Percentiles rank a stretch among this genome's conserved stretches.
These are phyloP conservation scores for Diuraphis noxia DNA, from an alignment of 1,140 invertebrate species.

Conservation along the genomic window DNA sequence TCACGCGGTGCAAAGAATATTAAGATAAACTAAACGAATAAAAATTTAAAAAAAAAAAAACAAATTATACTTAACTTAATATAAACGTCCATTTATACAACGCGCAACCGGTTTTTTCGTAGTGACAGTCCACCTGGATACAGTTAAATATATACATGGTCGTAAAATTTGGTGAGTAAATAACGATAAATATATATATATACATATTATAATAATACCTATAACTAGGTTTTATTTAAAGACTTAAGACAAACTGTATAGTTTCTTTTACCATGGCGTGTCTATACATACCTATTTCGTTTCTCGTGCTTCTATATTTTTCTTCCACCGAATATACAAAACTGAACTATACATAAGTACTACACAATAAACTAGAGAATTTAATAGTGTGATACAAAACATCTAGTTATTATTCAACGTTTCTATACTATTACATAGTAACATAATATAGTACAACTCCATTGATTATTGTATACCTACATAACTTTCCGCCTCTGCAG, in stretches of 20 bases:
- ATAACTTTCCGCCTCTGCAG: background rate
- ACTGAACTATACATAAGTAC: background rate
- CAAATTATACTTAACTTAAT: background rate
- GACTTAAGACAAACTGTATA: no score
- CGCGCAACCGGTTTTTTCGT: background rate
- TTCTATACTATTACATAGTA: background rate
- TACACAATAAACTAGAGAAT: background rate
- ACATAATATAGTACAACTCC: background rate
- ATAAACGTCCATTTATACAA: background rate
- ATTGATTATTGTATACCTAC: background rate
- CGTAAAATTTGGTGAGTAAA: slow-evolving; percentile 35
- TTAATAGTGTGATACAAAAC: background rate
- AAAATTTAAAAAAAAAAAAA: background rate
- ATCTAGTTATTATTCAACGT: background rate
- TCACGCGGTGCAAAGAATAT: background rate
- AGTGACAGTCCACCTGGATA: background rate
- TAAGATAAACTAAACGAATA: background rate
- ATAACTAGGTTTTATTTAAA: no score
- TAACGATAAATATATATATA: background rate
- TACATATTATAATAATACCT: no score
- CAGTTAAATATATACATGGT: slow-evolving; percentile 27
- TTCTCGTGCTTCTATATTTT: background rate
- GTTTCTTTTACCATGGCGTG: background rate
- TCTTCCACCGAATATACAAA: background rate
- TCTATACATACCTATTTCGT: background rate